phyloP scores from a whole-genome alignment of 2,797 vertebrate species.

The Heliangelus exortis region DNA sequence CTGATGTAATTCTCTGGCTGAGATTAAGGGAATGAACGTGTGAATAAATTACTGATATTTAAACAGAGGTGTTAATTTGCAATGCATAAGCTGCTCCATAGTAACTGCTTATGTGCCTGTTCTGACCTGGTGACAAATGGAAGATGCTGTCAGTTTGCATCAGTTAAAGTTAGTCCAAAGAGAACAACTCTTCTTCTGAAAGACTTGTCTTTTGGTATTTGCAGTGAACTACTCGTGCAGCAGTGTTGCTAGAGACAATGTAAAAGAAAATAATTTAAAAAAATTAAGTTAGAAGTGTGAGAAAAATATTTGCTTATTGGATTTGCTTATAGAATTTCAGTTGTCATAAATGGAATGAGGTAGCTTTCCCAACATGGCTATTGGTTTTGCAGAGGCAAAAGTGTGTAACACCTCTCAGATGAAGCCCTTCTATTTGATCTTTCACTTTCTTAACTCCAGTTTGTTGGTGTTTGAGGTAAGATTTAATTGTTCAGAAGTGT shows the following conservation, averaged over 20 bases:
- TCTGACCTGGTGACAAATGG: constrained; percentile 36
- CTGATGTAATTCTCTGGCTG: constrained; percentile 26
- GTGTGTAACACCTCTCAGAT: not conserved
- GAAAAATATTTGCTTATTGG: constrained; percentile 10
- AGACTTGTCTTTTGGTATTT: not conserved
- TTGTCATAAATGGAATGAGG: not conserved
- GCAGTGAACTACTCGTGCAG: not conserved
- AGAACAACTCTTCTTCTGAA: not conserved
- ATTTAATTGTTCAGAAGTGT: not conserved
- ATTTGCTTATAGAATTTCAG: not conserved
- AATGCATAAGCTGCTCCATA: constrained; percentile 36
- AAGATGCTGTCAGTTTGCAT: not conserved
- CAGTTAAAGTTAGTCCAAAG: constrained; percentile 19
- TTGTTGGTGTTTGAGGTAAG: not conserved
- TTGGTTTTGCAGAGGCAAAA: not conserved
- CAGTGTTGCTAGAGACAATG: not conserved
- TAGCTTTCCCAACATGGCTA: not conserved
- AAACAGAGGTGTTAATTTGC: constrained; percentile 61
- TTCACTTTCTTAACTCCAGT: not conserved
- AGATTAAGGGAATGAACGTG: constrained; percentile 41
- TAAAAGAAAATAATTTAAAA: not conserved
- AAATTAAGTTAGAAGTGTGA: not conserved
- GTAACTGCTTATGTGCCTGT: constrained; percentile 19
- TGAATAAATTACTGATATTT: constrained; percentile 66
- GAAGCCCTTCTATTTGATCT: not conserved